These are phyloP conservation scores for Thelaira solivaga DNA, from an alignment of 2,888 invertebrate genomes.

Conservation along the genomic window DNA sequence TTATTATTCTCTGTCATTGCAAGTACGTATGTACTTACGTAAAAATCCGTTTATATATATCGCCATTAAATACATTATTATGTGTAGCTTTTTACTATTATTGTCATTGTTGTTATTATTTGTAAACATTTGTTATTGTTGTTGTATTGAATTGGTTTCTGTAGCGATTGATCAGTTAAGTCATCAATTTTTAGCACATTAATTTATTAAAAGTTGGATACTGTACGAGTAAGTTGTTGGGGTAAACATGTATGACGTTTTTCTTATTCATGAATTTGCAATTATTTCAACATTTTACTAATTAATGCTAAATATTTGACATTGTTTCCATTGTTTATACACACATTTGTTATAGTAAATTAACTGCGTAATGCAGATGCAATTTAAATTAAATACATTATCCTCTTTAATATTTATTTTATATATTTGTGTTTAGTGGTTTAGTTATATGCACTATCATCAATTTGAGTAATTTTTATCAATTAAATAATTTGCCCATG, in stretches of 20 bases:
- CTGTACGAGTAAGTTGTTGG: no score
- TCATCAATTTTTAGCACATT: conserved; percentile 36
- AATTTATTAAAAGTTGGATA: background rate
- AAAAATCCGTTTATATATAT: conserved; percentile 25
- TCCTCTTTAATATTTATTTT: background rate
- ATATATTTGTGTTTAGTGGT: conserved; percentile 11
- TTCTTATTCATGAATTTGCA: background rate
- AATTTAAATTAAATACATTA: background rate
- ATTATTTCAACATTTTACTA: background rate
- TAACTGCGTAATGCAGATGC: conserved; percentile 14
- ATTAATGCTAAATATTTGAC: background rate
- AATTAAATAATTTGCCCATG: conserved; percentile 14
- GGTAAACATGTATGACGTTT: no score
- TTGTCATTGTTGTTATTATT: conserved; percentile 6
- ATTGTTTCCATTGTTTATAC: background rate
- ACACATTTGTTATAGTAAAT: background rate
- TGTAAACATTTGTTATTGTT: background rate
- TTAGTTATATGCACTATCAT: background rate
- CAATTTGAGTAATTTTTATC: background rate
- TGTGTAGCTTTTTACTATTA: conserved; percentile 28
- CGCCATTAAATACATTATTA: conserved; percentile 42
- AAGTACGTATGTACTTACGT: no score
- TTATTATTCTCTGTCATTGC: background rate
- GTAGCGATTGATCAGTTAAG: conserved; percentile 37
- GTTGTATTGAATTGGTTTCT: background rate